phyloP scores from a whole-genome alignment of 2,113 vertebrate genomes.

The Ameiurus melas region DNA sequence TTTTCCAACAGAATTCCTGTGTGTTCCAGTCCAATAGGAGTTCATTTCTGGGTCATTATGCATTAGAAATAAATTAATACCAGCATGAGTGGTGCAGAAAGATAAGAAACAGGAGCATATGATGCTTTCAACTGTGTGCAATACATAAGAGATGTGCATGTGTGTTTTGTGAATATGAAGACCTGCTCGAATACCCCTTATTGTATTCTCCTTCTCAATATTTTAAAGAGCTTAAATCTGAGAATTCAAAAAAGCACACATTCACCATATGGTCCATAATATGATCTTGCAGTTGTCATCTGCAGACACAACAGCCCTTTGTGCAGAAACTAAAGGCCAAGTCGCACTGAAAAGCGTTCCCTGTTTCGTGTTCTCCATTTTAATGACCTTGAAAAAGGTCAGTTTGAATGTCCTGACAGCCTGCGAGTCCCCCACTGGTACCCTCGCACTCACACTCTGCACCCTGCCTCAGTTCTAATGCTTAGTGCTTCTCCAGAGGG shows the following conservation, averaged over 20 bases:
- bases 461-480: not conserved
- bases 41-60: not conserved
- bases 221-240: conserved; percentile 36
- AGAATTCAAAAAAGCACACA: conserved; percentile 7
- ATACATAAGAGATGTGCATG: not conserved
- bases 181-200: not conserved
- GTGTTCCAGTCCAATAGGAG: not conserved
- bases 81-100: not conserved
- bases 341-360: conserved; percentile 34
- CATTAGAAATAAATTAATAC: conserved; percentile 33
- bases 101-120: conserved; percentile 23
- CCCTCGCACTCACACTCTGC: not conserved
- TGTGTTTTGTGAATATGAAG: not conserved
- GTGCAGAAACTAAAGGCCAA: conserved; percentile 53
- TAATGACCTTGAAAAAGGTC: conserved; percentile 59
- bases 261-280: conserved; percentile 42
- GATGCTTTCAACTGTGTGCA: not conserved
- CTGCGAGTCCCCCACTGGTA: conserved; percentile 1
- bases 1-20: not conserved
- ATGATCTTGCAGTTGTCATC: conserved; percentile 49
- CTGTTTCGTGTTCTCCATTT: conserved; percentile 47
- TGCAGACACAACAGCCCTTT: conserved; percentile 43
- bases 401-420: conserved; percentile 51
- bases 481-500: conserved; percentile 36
- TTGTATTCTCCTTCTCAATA: conserved; percentile 11